Percentiles rank a stretch among this genome's conserved stretches.
phyloP scores from a whole-genome alignment of 1,140 invertebrate species.

The Pteromalus puparum region DNA sequence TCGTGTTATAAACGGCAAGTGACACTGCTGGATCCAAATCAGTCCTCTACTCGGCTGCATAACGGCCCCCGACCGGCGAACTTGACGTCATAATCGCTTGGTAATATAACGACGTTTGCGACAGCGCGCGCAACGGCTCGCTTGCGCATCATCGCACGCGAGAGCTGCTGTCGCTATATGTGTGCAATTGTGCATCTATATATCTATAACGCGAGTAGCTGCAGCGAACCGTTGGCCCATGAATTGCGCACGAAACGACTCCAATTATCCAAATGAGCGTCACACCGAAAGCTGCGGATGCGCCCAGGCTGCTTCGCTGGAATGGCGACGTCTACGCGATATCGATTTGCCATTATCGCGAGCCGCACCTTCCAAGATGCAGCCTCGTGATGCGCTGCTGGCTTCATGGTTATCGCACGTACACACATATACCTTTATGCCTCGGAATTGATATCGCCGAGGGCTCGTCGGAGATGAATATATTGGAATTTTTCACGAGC shows the following conservation, averaged over 20 bases:
- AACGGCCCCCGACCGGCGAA: conserved; percentile 2
- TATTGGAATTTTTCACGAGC: not conserved
- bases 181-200: not conserved
- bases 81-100: conserved; percentile 55
- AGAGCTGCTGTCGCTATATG: not conserved
- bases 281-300: conserved; percentile 2
- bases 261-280: conserved; percentile 71
- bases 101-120: conserved; percentile 68
- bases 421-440: not conserved
- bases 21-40: conserved; percentile 8
- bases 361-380: not conserved
- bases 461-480: not conserved
- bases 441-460: not conserved
- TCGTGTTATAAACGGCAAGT: not conserved
- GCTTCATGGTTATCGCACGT: not conserved
- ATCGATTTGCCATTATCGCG: not conserved
- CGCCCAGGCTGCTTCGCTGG: not conserved
- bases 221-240: conserved; percentile 62
- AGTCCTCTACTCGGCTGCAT: conserved; percentile 40
- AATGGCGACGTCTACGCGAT: conserved; percentile 24
- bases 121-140: conserved; percentile 60
- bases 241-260: conserved; percentile 69
- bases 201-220: conserved; percentile 60
- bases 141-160: conserved; percentile 45
- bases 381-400: not conserved